Percentiles rank a stretch among this genome's conserved stretches.
phyloP scores from a whole-genome alignment of 2,888 invertebrate species.

The Choristoneura rosaceana region DNA sequence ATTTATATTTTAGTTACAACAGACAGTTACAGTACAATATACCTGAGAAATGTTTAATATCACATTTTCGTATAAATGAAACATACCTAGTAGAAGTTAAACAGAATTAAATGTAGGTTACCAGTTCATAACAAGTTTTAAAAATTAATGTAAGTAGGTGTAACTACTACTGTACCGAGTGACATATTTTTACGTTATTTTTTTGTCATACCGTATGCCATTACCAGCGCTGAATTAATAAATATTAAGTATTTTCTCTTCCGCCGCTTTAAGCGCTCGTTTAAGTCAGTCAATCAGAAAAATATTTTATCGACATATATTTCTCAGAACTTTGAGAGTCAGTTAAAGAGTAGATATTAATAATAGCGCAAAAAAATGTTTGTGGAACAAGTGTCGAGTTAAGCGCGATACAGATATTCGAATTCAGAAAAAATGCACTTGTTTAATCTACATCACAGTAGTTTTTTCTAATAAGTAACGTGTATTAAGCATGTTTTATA shows the following conservation, averaged over 20 bases:
- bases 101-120: not conserved
- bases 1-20: too few relatives aligned
- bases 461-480: too few relatives aligned
- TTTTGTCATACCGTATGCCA: not conserved
- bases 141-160: not conserved
- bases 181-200: not conserved
- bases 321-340: conserved; percentile 34
- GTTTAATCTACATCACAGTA: not conserved
- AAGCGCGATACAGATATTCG: not conserved
- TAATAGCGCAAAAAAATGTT: conserved; percentile 32
- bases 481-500: too few relatives aligned
- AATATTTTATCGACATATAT: conserved; percentile 37
- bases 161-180: not conserved
- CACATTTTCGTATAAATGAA: not conserved
- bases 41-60: not conserved
- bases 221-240: not conserved
- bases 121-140: not conserved
- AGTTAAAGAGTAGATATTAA: conserved; percentile 34
- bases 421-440: not conserved
- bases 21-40: too few relatives aligned
- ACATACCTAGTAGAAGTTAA: too few relatives aligned
- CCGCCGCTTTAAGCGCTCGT: conserved; percentile 20
- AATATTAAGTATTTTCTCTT: conserved; percentile 26
- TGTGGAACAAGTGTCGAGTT: conserved; percentile 15
- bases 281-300: conserved; percentile 35